phyloP scores from a whole-genome alignment of 2,888 invertebrate genomes.

The Zygaena filipendulae region DNA sequence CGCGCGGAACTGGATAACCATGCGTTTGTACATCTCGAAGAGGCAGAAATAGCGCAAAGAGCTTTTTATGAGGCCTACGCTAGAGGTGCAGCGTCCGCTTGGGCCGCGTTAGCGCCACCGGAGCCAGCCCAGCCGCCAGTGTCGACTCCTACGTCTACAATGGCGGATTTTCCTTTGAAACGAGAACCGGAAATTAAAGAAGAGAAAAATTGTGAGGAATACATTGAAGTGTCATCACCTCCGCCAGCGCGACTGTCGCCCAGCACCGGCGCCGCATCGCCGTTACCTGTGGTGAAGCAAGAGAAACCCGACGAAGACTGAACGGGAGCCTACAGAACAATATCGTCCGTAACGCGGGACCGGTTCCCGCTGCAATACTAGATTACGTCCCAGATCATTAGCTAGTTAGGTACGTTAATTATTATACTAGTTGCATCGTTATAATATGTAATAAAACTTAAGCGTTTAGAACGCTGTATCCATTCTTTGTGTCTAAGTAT shows the following conservation, averaged over 20 bases:
- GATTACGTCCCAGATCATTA: slow-evolving; percentile 57
- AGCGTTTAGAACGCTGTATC: slow-evolving; percentile 62
- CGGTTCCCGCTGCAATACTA: slow-evolving; percentile 58
- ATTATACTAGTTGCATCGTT: slow-evolving; percentile 43
- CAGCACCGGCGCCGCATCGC: slow-evolving; percentile 22
- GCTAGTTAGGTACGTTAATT: slow-evolving; percentile 39
- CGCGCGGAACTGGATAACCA: slow-evolving; percentile 93
- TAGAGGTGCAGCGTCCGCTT: slow-evolving; percentile 51
- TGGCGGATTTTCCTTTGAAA: slow-evolving; percentile 33
- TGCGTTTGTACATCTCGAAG: slow-evolving; percentile 68
- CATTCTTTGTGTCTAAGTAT: slow-evolving; percentile 27
- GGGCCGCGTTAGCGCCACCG: slow-evolving; percentile 50
- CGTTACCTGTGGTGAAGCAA: slow-evolving; percentile 41
- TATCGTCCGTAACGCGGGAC: slow-evolving; percentile 53
- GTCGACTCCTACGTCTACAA: slow-evolving; percentile 20
- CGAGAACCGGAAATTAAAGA: slow-evolving; percentile 55
- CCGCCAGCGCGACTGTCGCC: slow-evolving; percentile 29
- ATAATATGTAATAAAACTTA: no score
- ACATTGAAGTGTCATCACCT: slow-evolving; percentile 60
- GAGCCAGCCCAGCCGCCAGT: slow-evolving; percentile 24
- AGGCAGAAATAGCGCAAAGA: slow-evolving; percentile 58
- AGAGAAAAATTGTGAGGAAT: slow-evolving; percentile 52
- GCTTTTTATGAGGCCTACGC: slow-evolving; percentile 61
- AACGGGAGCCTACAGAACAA: slow-evolving; percentile 23
- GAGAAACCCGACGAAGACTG: slow-evolving; percentile 53